phyloP scores from a whole-genome alignment of 2,888 invertebrate species.

The Conops quadrifasciatus region DNA sequence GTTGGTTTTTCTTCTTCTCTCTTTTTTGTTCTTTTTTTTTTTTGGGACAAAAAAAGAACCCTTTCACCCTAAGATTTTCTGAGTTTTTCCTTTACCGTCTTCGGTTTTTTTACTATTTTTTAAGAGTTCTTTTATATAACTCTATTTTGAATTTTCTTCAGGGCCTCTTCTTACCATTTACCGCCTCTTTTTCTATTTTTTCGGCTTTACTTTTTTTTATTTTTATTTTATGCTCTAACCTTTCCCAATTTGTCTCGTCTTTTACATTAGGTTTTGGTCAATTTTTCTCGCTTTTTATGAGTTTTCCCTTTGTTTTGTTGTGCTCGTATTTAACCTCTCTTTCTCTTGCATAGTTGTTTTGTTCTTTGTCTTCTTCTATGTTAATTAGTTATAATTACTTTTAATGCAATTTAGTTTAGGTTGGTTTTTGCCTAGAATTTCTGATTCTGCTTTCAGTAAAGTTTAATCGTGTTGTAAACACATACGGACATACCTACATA shows the following conservation, averaged over 20 bases:
- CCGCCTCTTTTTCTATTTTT: neutral
- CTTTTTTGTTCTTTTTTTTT: too few species aligned
- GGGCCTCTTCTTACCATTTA: neutral
- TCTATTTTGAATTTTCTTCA: too few species aligned
- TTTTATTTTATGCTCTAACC: neutral
- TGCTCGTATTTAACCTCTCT: neutral
- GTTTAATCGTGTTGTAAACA: constrained; percentile 27
- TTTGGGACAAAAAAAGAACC: too few species aligned
- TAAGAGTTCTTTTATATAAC: neutral
- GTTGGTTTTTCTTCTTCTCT: too few species aligned
- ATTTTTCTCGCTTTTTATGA: neutral
- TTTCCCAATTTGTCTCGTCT: neutral
- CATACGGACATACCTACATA: constrained; percentile 13
- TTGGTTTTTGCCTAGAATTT: constrained; percentile 32
- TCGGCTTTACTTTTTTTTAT: too few species aligned
- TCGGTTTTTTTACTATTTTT: neutral
- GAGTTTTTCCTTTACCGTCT: neutral
- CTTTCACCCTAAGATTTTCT: neutral
- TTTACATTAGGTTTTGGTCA: neutral
- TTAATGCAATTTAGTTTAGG: constrained; percentile 60
- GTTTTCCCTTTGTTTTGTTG: neutral
- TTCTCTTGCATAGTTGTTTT: constrained; percentile 27
- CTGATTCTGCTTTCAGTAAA: constrained; percentile 38
- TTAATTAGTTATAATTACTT: constrained; percentile 62
- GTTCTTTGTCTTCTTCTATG: constrained; percentile 39